Percentiles rank a stretch among this genome's conserved stretches.
Conservation (phyloP, 2,113 vertebrate species). For the Mobula birostris region DNA sequence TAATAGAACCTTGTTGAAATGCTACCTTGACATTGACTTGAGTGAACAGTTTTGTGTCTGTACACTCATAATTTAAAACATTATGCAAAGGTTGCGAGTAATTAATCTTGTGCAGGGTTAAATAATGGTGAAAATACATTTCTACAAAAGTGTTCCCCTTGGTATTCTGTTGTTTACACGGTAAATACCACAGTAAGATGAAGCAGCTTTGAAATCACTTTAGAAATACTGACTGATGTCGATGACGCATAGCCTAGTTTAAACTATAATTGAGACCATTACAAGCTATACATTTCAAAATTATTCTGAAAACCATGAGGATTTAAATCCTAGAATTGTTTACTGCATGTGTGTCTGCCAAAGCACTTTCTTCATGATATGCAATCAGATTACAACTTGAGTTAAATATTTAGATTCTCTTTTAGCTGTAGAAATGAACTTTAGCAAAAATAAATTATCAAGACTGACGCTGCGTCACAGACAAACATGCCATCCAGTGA, state of each 20-base stretch:
- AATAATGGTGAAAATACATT: slow-evolving; percentile 24
- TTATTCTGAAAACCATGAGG: not conserved
- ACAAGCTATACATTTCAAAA: not conserved
- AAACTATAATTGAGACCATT: not conserved
- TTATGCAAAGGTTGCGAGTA: slow-evolving; percentile 11
- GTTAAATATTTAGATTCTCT: not conserved
- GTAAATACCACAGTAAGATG: not conserved
- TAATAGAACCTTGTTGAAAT: slow-evolving; percentile 27
- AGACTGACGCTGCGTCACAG: not conserved
- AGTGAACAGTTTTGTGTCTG: slow-evolving; percentile 20
- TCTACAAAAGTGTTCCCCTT: not conserved
- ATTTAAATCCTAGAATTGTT: not conserved
- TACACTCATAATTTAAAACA: slow-evolving; percentile 3
- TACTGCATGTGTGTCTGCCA: not conserved
- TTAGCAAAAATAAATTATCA: not conserved
- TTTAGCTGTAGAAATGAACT: not conserved
- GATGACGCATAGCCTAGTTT: not conserved
- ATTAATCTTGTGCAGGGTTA: slow-evolving; percentile 16
- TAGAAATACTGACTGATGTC: not conserved
- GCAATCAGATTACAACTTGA: not conserved
- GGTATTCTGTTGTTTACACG: not conserved
- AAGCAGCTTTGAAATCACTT: not conserved
- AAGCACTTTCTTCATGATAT: not conserved
- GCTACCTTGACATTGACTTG: slow-evolving; percentile 21
- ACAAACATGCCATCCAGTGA: not conserved